Evolutionary conservation across 2,113 vertebrate species (phyloP).

Genomic region (Mellivora capensis): DNA sequence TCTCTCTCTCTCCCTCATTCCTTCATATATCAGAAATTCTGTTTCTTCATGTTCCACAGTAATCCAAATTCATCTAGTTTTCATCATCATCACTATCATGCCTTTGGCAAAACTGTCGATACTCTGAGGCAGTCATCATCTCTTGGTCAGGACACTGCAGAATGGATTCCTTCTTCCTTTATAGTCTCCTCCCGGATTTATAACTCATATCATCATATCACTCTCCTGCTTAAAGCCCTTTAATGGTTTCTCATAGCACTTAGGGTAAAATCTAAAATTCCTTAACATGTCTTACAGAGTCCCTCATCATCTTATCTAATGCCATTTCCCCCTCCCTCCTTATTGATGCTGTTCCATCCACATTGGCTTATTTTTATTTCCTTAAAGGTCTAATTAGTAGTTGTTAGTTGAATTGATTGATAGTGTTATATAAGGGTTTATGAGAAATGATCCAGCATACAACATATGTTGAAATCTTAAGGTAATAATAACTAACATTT

Average conservation of each 20-base stretch:
- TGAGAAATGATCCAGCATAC: conserved; percentile 5
- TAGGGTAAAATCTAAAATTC: conserved; percentile 19
- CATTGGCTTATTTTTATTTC: conserved; percentile 12
- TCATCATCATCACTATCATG: background rate
- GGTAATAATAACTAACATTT: background rate
- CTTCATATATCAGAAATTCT: background rate
- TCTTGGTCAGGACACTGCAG: background rate
- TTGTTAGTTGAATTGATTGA: conserved; percentile 33
- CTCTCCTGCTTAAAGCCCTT: background rate
- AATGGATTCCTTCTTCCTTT: background rate
- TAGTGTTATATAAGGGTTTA: background rate
- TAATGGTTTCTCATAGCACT: conserved; percentile 19
- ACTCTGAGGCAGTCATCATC: background rate
- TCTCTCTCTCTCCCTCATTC: background rate
- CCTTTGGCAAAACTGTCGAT: background rate
- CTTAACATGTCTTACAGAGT: background rate
- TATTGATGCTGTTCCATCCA: background rate
- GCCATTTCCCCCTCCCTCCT: background rate
- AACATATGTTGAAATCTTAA: background rate
- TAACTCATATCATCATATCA: background rate
- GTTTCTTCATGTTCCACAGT: background rate
- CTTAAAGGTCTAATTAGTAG: conserved; percentile 29
- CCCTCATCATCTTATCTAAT: background rate
- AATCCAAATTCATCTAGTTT: background rate
- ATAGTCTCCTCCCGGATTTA: background rate